phyloP scores from a whole-genome alignment of 2,797 vertebrate species.

The Notolabrus celidotus region DNA sequence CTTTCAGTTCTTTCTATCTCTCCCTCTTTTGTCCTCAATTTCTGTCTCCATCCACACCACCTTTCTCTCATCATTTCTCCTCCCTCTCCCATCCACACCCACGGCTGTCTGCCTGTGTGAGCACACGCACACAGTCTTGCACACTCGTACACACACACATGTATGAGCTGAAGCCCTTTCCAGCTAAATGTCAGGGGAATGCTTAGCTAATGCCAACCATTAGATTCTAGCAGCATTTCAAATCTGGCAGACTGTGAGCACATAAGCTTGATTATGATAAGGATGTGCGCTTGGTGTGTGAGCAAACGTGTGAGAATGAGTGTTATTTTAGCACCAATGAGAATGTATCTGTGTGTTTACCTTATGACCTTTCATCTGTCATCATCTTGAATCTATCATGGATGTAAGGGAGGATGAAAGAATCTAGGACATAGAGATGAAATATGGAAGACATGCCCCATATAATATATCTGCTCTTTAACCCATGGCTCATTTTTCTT shows the following conservation, averaged over 20 bases:
- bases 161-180: conserved; percentile 48
- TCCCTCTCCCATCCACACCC: conserved; percentile 15
- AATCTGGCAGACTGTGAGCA: conserved; percentile 41
- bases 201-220: conserved; percentile 66
- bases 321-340: background rate
- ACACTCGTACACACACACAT: background rate
- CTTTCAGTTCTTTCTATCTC: conserved; percentile 32
- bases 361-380: conserved; percentile 32
- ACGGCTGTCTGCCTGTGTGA: background rate
- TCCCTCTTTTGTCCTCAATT: conserved; percentile 4
- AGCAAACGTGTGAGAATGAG: background rate
- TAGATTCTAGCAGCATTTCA: conserved; percentile 54
- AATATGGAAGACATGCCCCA: conserved; percentile 24
- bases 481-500: background rate
- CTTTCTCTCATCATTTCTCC: conserved; percentile 7
- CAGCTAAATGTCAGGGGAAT: conserved; percentile 68
- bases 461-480: background rate
- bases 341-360: conserved; percentile 7
- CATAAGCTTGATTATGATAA: conserved; percentile 31
- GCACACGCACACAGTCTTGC: conserved; percentile 12
- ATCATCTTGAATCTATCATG: conserved; percentile 11
- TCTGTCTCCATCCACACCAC: conserved; percentile 5
- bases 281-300: background rate
- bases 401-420: conserved; percentile 24
- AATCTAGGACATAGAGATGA: conserved; percentile 9